Base-by-base conservation (phyloP, 2,888 invertebrate genomes). In the Perithous albicinctus region DNA sequence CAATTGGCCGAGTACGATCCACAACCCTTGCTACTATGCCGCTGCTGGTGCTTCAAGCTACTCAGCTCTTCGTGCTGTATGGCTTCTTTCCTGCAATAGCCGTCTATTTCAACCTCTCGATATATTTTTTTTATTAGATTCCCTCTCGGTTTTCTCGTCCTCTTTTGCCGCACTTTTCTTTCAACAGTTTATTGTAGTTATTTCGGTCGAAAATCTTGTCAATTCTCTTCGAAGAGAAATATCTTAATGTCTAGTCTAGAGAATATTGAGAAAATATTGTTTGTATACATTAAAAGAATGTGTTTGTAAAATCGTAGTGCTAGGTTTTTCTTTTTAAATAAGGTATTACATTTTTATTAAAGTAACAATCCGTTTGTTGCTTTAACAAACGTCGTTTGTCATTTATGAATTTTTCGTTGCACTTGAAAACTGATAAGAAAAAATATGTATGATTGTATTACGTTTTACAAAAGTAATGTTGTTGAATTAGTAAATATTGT, bases 1-100 rank as follows among this genome's bases (percentile, higher is more conserved):
- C 80, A 72, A 76, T 72, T 80, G 76, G 76, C 66, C 51, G 72
- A 77, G 61, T 77, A 43, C 66, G 72, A 76, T 80, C 54, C 61
- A 61, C 23, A 72, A 70, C 35, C 48, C 59, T 48, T 61, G 64
- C 32, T 35, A 23, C 20, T n/a, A 46, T 46, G 46, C 54, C 12
- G 23, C 51, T 23, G 23, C 10, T 20, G 20, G 66, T 59, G 7
- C 23, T 56, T 35, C 63, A 29, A 73, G 38, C 48, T 43, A 69
- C 74, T 63, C 67, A 54, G 41, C 66, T 59, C 38, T 46, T 41
- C 48, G 18, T 10, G 48, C 38, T 23, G 59, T 38, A 18, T 26
- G 38, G 38, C 32, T 67, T 61, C 8, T 54, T 38, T 18, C 54
- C 20, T 32, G 29, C 41, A 61, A 73, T 61, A 67, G 67, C 29